Conservation (phyloP, 1,140 invertebrate species). For the Theocolax elegans region DNA sequence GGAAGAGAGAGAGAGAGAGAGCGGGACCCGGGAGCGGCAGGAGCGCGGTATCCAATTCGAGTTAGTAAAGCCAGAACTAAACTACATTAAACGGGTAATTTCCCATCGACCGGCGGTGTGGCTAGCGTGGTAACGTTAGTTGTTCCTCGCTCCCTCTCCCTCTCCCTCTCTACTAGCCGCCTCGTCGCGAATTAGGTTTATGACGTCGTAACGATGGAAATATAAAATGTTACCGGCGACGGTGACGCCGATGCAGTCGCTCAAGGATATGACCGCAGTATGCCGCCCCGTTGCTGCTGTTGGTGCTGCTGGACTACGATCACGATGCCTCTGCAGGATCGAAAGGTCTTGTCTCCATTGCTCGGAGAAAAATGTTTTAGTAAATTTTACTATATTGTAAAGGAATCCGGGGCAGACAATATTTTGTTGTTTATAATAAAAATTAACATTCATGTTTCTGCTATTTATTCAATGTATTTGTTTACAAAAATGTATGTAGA, state of each 20-base stretch:
- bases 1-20: background rate
- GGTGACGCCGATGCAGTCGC: background rate
- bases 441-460: too few species aligned
- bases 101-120: conserved; percentile 46
- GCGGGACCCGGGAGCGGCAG: conserved; percentile 4
- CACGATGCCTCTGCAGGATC: too few species aligned
- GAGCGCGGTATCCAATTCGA: conserved; percentile 44
- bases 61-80: conserved; percentile 50
- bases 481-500: too few species aligned
- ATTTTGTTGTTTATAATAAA: too few species aligned
- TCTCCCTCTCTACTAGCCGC: conserved; percentile 16
- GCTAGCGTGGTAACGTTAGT: background rate
- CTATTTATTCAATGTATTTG: too few species aligned
- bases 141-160: background rate
- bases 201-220: conserved; percentile 47
- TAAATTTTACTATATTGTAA: too few species aligned
- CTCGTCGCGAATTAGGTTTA: conserved; percentile 52
- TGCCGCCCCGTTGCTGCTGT: too few species aligned
- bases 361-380: too few species aligned
- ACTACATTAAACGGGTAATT: conserved; percentile 54
- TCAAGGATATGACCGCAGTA: conserved; percentile 31
- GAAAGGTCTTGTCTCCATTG: too few species aligned
- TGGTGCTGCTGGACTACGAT: too few species aligned
- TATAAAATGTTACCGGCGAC: conserved; percentile 41
- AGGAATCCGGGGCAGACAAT: too few species aligned